Conservation (phyloP, 2,888 invertebrate genomes). For the Boloria euphrosyne region DNA sequence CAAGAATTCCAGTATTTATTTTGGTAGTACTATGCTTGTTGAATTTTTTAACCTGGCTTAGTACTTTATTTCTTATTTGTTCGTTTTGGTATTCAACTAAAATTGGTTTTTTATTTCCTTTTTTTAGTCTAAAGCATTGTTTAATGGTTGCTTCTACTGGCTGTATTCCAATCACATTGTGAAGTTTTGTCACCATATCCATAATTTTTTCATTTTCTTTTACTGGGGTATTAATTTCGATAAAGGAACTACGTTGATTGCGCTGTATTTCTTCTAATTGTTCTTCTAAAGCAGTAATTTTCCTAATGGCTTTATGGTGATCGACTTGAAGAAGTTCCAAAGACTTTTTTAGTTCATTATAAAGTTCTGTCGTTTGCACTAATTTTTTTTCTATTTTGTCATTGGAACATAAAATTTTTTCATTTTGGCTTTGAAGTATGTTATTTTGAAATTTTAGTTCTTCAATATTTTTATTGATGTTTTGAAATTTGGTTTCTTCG, state of each 20-base stretch:
- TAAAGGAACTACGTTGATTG: not conserved
- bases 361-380: not conserved
- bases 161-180: not conserved
- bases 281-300: not conserved
- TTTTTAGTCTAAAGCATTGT: not conserved
- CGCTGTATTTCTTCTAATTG: slow-evolving; percentile 6
- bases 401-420: not conserved
- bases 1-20: not conserved
- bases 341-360: not conserved
- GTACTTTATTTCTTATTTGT: not conserved
- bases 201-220: not conserved
- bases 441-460: not conserved
- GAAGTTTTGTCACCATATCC: not conserved
- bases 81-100: not conserved
- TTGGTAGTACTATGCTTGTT: not conserved
- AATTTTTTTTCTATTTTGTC: not conserved
- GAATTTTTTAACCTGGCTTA: not conserved
- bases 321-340: not conserved
- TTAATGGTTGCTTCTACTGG: not conserved
- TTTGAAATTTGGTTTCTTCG: not conserved
- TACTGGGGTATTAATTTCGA: not conserved
- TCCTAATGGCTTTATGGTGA: not conserved
- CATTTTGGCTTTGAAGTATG: not conserved
- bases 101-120: not conserved
- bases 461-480: not conserved